Base-by-base conservation (phyloP, 2,888 invertebrate species). In the Peribatodes rhomboidaria region DNA sequence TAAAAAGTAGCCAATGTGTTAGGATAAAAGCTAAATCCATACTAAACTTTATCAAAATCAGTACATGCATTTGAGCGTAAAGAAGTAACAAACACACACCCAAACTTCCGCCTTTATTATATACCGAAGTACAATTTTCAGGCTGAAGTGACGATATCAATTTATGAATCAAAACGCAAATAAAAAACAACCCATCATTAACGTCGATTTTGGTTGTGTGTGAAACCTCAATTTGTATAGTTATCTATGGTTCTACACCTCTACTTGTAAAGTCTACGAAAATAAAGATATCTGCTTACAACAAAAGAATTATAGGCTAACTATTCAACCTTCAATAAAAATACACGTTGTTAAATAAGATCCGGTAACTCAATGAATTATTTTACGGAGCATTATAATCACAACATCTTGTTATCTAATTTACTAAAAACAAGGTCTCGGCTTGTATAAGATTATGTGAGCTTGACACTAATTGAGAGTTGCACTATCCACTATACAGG, bases 341-440 rank as follows among this genome's bases (percentile, higher is more conserved):
- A 58, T 54, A 63, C 62, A 52, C 46, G 53, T 18, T 46, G 58
- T 41, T 63, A 56, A 55, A 61, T 50, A 42, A 64, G 64, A 64
- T 64, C 64, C 64, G 64, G 64, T 64, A 59, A 64, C 42, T 55
- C 54, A 59, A 64, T 64, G 64, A 59, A 64, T 64, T 54, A 64
- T 64, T 63, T 56, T 59, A 42, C 59, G 27, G 47, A 64, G 49
- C 49, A 49, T 47, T 64, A 39, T 59, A 50, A 64, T 64, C 58
- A 57, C 46, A 57, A 47, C 47, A 54, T 59, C 54, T 64, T 13
- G 54, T 64, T 64, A 64, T 49, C 64, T 54, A 64, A 58, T 53
- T 64, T 59, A 55, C 55, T n/a, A 54, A 54, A 55, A 53, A 33
- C 54, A 46, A 58, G 57, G 56, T 55, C 47, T 18, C 39, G 35